Percentiles rank a stretch among this genome's conserved stretches.
phyloP scores from a whole-genome alignment of 92 coral and sea anemone genomes.

The Zoanthus sansibaricus region DNA sequence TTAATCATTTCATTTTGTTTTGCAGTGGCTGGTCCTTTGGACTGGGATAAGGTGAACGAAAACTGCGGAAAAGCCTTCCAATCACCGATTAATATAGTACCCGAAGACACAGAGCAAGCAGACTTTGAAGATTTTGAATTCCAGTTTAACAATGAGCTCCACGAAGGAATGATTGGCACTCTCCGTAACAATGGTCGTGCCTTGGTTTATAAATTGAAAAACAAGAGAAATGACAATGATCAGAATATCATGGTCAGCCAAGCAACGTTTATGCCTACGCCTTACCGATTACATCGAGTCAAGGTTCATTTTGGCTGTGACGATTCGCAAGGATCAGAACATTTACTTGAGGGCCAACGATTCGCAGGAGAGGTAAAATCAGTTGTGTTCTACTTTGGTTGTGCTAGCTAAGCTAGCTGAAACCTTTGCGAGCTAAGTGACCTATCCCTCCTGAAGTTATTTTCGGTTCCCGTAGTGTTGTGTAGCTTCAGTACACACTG shows the following conservation, averaged over 20 bases:
- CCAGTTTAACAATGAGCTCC: constrained; percentile 25
- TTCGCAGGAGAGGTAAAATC: constrained; percentile 44
- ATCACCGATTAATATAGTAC: constrained; percentile 22
- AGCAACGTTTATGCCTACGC: constrained; percentile 35
- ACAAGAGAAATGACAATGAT: neutral
- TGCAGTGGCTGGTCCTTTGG: constrained; percentile 43
- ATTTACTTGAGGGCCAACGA: neutral
- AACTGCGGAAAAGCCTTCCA: constrained; percentile 25
- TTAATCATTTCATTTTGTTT: too few relatives aligned
- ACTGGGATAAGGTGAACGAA: constrained; percentile 24
- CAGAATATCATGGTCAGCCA: constrained; percentile 44
- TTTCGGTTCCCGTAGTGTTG: too few relatives aligned
- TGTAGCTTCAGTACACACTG: too few relatives aligned
- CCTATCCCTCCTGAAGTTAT: too few relatives aligned
- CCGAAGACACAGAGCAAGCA: constrained; percentile 20
- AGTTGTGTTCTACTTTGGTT: neutral
- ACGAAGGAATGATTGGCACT: too few relatives aligned
- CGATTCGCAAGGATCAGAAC: constrained; percentile 25
- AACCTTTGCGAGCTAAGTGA: too few relatives aligned
- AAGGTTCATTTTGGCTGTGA: constrained; percentile 42
- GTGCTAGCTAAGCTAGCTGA: too few relatives aligned
- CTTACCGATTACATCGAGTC: constrained; percentile 32
- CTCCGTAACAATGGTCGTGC: constrained; percentile 26
- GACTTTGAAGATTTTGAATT: neutral
- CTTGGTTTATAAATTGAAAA: constrained; percentile 7